Percentiles rank a stretch among this genome's conserved stretches.
phyloP scores from a whole-genome alignment of 92 coral and sea anemone species.

The Phymanthus crucifer region DNA sequence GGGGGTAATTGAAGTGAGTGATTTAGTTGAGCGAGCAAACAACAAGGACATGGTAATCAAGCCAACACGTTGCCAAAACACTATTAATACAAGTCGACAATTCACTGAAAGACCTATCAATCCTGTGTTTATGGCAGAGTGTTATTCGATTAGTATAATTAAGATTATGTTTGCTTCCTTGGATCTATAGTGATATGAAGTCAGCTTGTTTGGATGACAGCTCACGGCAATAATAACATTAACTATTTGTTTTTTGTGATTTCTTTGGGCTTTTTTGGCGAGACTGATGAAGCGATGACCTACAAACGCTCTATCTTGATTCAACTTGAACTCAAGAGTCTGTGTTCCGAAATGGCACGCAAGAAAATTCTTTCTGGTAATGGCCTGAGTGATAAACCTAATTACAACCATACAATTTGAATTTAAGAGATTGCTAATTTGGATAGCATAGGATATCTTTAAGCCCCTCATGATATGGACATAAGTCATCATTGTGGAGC shows the following conservation, averaged over 20 bases:
- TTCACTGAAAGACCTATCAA: slow-evolving; percentile 17
- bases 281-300: slow-evolving; percentile 47
- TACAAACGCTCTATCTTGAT: slow-evolving; percentile 46
- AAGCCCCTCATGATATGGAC: slow-evolving; percentile 65
- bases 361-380: slow-evolving; percentile 67
- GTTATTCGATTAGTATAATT: slow-evolving; percentile 3
- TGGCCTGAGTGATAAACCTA: slow-evolving; percentile 75
- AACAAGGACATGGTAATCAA: slow-evolving; percentile 70
- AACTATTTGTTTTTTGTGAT: slow-evolving; percentile 27
- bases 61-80: slow-evolving; percentile 30
- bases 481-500: slow-evolving; percentile 78
- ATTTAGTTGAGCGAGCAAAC: slow-evolving; percentile 67
- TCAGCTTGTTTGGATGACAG: slow-evolving; percentile 42
- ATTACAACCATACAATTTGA: slow-evolving; percentile 71
- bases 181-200: slow-evolving; percentile 7
- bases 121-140: slow-evolving; percentile 14
- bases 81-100: slow-evolving; percentile 9
- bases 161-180: slow-evolving; percentile 7
- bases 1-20: slow-evolving; percentile 83
- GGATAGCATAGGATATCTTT: slow-evolving; percentile 81
- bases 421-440: slow-evolving; percentile 81
- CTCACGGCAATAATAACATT: slow-evolving; percentile 40
- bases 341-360: slow-evolving; percentile 48
- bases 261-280: slow-evolving; percentile 47
- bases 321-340: slow-evolving; percentile 43